Base-by-base conservation (phyloP, 1,140 invertebrate species). In the Heliconius melpomene region DNA sequence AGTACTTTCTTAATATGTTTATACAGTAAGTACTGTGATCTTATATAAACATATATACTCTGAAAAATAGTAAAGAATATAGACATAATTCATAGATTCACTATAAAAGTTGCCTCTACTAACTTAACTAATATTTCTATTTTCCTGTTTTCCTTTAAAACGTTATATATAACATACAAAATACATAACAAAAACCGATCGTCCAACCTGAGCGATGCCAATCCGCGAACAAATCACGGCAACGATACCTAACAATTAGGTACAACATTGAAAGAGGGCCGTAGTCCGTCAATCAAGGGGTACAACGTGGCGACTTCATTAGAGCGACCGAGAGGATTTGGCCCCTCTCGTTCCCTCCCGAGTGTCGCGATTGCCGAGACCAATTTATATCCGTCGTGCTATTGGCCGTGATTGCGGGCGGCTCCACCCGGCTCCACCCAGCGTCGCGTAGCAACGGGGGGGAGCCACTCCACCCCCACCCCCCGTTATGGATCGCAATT, bases 331-430 rank as follows among this genome's bases (percentile, higher is more conserved):
- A 89, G 92, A 92, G 88, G 89, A 87, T 29, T 46, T 36, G 46
- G 86, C 20, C 72, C 79, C 76, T 91, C 91, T 85, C 89, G 80
- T 79, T 93, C 87, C 54, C 82, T 81, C 92, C 76, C 83, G 85
- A 88, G 83, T 89, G 91, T 93, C 92, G 89, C 90, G 90, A 87
- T 87, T 88, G 50, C 50, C 84, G 85, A 88, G 91, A 94, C 90
- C 94, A 95, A 95, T 95, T 95, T 95, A 95, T 95, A 94, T 95
- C 94, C 95, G 95, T 95, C 95, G 94, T 93, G 92, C 94, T 85
- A 95, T 95, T 95, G 94, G 91, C 94, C 91, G 93, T 94, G 94
- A 95, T 95, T 95, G 90, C 90, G 88, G 88, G 92, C 85, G 89
- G 87, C 94, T 94, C 94, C 95, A 94, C 94, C 95, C 95, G 89